These are phyloP conservation scores for Knipowitschia caucasica DNA, from an alignment of 2,797 vertebrate species.

Conservation along the genomic window DNA sequence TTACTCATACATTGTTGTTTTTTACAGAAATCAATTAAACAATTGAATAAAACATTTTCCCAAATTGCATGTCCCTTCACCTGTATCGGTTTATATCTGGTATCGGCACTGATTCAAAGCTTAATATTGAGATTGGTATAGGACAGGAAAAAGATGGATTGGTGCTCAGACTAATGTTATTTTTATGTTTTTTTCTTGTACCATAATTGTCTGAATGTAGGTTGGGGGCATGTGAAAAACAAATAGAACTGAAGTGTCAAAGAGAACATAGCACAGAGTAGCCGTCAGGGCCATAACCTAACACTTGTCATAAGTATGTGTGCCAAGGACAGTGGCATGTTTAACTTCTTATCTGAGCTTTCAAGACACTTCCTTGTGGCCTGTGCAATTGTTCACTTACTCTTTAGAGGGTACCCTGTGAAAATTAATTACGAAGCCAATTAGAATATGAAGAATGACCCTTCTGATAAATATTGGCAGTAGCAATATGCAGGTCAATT, in stretches of 20 bases:
- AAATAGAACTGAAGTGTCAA: constrained; percentile 28
- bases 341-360: constrained; percentile 2
- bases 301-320: constrained; percentile 1
- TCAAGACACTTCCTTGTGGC: background rate
- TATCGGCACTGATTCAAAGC: no score
- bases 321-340: constrained; percentile 1
- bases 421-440: background rate
- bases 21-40: no score
- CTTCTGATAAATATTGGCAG: constrained; percentile 2
- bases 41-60: no score
- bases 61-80: no score
- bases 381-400: background rate
- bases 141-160: no score
- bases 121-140: no score
- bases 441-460: background rate
- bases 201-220: background rate
- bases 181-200: background rate
- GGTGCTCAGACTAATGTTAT: no score
- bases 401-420: background rate
- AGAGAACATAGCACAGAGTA: constrained; percentile 1
- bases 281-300: constrained; percentile 3
- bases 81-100: no score
- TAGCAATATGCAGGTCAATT: background rate
- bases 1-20: no score
- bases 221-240: constrained; percentile 16